These are phyloP conservation scores for Meghimatium bilineatum DNA, from an alignment of 2,888 invertebrate genomes.

Conservation along the genomic window DNA sequence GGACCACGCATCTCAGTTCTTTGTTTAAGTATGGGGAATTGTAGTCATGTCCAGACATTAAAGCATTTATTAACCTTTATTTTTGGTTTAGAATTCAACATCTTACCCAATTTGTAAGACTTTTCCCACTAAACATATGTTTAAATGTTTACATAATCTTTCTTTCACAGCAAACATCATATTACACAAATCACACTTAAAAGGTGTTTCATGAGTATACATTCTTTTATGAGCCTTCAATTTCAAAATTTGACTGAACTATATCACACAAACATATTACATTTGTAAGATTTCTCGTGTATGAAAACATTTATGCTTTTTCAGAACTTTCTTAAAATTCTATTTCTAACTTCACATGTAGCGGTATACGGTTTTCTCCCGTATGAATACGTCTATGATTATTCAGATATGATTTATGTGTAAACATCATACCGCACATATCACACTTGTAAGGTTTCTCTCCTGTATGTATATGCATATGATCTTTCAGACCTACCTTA, in stretches of 20 bases:
- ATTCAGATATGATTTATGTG: not conserved
- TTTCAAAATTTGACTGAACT: not conserved
- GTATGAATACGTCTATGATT: slow-evolving; percentile 1
- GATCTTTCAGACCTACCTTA: not conserved
- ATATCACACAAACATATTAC: not conserved
- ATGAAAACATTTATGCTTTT: not conserved
- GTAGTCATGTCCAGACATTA: too few relatives aligned
- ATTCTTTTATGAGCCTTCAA: not conserved
- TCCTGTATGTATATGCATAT: not conserved
- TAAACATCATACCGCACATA: not conserved
- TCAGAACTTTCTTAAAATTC: not conserved
- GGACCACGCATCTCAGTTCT: too few relatives aligned
- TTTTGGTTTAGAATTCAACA: too few relatives aligned
- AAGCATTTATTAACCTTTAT: too few relatives aligned
- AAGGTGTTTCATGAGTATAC: not conserved
- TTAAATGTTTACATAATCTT: not conserved
- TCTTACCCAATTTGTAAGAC: too few relatives aligned
- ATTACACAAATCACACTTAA: not conserved
- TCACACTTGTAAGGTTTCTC: not conserved
- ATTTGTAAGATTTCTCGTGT: not conserved
- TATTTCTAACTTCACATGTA: not conserved
- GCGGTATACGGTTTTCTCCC: not conserved
- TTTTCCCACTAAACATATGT: not conserved
- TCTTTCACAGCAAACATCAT: not conserved
- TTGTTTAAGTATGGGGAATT: too few relatives aligned